Base-by-base conservation (phyloP, 1,140 invertebrate species). In the Drosophila nannoptera region DNA sequence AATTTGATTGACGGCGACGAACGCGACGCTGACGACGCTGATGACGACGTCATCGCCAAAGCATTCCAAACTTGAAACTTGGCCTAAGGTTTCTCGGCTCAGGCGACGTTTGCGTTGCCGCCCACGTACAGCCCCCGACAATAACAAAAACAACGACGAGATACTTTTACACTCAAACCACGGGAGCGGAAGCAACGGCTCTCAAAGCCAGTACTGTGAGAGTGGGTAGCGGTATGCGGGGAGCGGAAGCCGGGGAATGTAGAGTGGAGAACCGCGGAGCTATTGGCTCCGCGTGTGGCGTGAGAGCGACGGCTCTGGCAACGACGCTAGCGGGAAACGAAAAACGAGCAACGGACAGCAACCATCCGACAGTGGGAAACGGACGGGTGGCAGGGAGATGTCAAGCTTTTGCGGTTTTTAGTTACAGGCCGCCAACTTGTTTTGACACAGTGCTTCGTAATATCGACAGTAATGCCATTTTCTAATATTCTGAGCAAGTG, bases 401-500 rank as follows among this genome's bases (percentile, higher is more conserved):
- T 61, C 71, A 82, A 82, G 78, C 78, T 84, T 74, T 84, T 83
- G 80, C 76, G 80, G 80, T 86, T 83, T 84, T 84, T 73, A 86
- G 80, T 83, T 83, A 86, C 80, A 83, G 38, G 53, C 69, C 61
- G 61, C 38, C 70, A 82, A 62, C 70, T 81, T 81, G 78, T 63
- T 82, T 61, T 22, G 36, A 56, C 43, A 83, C 78, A 60, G 75
- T 83, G 78, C 80, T n/a, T 7, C 35, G 29, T 9, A 49, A 5
- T 31, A 16, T 11, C 8, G 6, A 36, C 6, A 36, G 8, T 22
- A 22, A 22, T 22, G 3, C 22, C 16, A 45, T 16, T 45, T 16
- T 45, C 3, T 45, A 16, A 43, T 43, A 16, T 43, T 43, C 42
- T 43, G 22, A 3, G 22, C 22, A 22, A 22, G 22, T 22, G 22